These are phyloP conservation scores for Leptosomus discolor DNA, from an alignment of 2,113 vertebrate species.

Conservation along the genomic window DNA sequence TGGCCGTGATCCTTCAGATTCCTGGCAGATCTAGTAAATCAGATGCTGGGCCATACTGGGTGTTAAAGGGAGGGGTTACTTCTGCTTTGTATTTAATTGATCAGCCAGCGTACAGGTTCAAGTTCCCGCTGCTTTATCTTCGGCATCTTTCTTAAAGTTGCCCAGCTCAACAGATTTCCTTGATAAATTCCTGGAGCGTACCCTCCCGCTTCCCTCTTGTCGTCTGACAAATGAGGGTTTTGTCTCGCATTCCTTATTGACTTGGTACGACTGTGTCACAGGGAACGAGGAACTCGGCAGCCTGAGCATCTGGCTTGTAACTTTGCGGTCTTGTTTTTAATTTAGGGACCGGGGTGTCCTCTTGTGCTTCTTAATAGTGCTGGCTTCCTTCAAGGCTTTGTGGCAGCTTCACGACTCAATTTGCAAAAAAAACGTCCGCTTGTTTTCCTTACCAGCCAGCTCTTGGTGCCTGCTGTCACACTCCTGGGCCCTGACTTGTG, in stretches of 20 bases:
- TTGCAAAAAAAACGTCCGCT: neutral
- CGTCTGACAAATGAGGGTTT: constrained; percentile 61
- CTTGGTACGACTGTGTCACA: constrained; percentile 20
- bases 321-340: neutral
- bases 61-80: neutral
- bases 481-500: neutral
- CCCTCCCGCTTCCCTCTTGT: constrained; percentile 23
- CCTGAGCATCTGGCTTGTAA: neutral
- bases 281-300: neutral
- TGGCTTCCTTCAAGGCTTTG: neutral
- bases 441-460: neutral
- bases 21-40: neutral
- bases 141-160: constrained; percentile 49
- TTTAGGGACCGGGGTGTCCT: neutral
- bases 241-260: constrained; percentile 25
- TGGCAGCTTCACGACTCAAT: neutral
- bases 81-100: constrained; percentile 5
- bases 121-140: constrained; percentile 35
- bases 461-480: rapidly evolving
- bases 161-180: constrained; percentile 67
- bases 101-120: constrained; percentile 5
- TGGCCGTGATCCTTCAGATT: neutral
- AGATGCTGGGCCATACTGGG: neutral
- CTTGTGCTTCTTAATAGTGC: neutral
- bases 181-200: constrained; percentile 55